A percentile compares a stretch with the other conserved stretches of the same genome.
phyloP scores from a whole-genome alignment of 2,888 invertebrate genomes.

The Ormyrus thymus region DNA sequence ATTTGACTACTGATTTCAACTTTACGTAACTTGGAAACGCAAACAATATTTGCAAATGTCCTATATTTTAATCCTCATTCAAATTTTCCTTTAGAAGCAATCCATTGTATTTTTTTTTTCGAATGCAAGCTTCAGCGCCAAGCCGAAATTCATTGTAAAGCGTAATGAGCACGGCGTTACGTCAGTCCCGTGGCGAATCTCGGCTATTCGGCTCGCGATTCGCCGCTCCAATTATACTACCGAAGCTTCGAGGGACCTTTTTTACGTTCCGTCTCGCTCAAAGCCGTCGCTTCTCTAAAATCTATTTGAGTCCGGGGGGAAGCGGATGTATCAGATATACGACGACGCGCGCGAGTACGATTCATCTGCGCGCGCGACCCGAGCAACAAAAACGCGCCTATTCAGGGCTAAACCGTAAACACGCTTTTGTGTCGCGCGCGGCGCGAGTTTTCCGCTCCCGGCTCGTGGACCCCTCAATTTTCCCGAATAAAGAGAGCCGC shows the following conservation, averaged over 20 bases:
- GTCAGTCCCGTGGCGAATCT: slow-evolving; percentile 41
- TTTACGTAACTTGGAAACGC: too few species aligned
- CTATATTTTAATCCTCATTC: too few species aligned
- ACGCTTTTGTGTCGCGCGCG: slow-evolving; percentile 10
- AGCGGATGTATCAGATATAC: slow-evolving; percentile 52
- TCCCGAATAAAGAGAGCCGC: slow-evolving; percentile 2
- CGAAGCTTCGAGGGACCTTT: slow-evolving; percentile 18
- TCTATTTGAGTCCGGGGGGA: slow-evolving; percentile 42
- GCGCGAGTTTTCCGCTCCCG: neutral
- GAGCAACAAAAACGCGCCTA: slow-evolving; percentile 28
- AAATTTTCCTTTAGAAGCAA: too few species aligned
- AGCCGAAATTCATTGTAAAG: slow-evolving; percentile 9
- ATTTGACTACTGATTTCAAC: too few species aligned
- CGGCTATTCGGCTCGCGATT: slow-evolving; percentile 36
- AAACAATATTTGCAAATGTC: too few species aligned
- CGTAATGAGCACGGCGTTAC: slow-evolving; percentile 24
- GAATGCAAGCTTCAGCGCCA: too few species aligned
- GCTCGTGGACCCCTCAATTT: neutral
- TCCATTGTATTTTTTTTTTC: too few species aligned
- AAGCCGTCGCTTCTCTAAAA: slow-evolving; percentile 35
- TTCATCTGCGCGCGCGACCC: slow-evolving; percentile 29
- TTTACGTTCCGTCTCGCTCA: slow-evolving; percentile 29
- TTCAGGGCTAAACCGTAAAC: slow-evolving; percentile 45
- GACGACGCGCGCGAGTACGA: slow-evolving; percentile 17
- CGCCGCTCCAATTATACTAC: slow-evolving; percentile 53